Evolutionary conservation across 2,797 vertebrate species (phyloP).

Genomic region (Peromyscus eremicus): DNA sequence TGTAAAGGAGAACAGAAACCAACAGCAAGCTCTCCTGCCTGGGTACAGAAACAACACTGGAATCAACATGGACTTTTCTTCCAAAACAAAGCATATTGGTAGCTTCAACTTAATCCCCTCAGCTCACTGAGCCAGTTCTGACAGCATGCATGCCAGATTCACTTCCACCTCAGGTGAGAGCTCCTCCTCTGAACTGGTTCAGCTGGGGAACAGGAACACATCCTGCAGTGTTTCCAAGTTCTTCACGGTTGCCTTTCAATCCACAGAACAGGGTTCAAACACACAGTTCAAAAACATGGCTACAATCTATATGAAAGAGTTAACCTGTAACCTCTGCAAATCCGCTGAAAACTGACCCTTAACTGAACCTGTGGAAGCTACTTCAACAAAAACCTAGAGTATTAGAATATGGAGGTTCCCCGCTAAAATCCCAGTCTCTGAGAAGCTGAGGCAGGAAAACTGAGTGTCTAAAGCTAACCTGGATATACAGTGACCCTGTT

Average conservation of each 20-base stretch:
- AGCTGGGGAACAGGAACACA: not conserved
- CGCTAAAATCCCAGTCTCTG: too few relatives aligned
- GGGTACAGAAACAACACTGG: not conserved
- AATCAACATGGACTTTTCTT: not conserved
- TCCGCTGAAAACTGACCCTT: constrained; percentile 10
- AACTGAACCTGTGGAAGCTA: not conserved
- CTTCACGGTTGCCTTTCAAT: constrained; percentile 21
- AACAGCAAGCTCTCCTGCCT: not conserved
- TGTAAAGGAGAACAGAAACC: not conserved
- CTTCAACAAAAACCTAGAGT: not conserved
- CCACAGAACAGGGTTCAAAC: not conserved
- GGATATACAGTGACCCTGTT: not conserved
- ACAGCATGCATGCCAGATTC: not conserved
- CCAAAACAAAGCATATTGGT: not conserved
- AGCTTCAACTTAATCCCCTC: constrained; percentile 33
- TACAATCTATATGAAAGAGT: not conserved
- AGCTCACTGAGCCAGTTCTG: not conserved
- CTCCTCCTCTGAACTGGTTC: not conserved
- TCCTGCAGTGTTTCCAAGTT: not conserved
- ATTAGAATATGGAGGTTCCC: not conserved
- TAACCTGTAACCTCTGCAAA: not conserved
- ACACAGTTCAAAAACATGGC: not conserved
- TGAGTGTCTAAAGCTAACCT: not conserved
- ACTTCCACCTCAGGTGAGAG: constrained; percentile 25
- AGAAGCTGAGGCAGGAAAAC: not conserved